Conservation (phyloP, 2,888 invertebrate species). For the Incurvaria masculella region DNA sequence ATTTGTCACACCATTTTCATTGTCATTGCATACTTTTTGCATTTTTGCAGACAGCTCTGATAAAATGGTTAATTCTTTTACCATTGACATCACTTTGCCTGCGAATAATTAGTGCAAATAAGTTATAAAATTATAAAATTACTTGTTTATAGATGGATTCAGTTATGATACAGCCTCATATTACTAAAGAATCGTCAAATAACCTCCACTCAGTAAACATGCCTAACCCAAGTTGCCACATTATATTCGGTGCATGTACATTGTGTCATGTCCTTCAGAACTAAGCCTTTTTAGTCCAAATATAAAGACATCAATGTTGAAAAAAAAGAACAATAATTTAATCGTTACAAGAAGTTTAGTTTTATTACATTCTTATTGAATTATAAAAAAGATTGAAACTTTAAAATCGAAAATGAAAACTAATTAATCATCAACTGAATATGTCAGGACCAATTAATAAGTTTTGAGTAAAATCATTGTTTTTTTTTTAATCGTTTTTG, state of each 20-base stretch:
- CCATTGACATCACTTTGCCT: neutral
- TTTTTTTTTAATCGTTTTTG: constrained; percentile 9
- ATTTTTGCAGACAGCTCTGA: neutral
- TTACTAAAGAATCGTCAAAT: constrained; percentile 20
- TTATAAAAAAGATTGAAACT: constrained; percentile 2
- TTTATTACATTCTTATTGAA: neutral
- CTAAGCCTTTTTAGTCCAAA: neutral
- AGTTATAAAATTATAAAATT: neutral
- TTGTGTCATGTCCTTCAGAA: constrained; percentile 1
- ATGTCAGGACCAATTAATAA: neutral
- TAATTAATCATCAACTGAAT: constrained; percentile 1
- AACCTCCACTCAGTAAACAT: constrained; percentile 7
- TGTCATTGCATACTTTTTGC: neutral
- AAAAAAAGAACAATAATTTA: neutral
- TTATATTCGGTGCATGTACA: neutral
- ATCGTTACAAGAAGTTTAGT: too few relatives aligned
- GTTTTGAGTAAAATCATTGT: constrained; percentile 1
- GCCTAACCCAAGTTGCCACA: constrained; percentile 12
- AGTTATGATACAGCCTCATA: constrained; percentile 18
- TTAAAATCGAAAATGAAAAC: neutral
- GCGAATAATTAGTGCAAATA: neutral
- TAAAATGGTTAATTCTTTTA: neutral
- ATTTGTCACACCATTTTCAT: neutral
- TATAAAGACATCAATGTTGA: neutral
- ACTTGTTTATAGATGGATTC: neutral